A percentile compares a stretch with the other conserved stretches of the same genome.
phyloP scores from a whole-genome alignment of 2,113 vertebrate species.

The Lates calcarifer region DNA sequence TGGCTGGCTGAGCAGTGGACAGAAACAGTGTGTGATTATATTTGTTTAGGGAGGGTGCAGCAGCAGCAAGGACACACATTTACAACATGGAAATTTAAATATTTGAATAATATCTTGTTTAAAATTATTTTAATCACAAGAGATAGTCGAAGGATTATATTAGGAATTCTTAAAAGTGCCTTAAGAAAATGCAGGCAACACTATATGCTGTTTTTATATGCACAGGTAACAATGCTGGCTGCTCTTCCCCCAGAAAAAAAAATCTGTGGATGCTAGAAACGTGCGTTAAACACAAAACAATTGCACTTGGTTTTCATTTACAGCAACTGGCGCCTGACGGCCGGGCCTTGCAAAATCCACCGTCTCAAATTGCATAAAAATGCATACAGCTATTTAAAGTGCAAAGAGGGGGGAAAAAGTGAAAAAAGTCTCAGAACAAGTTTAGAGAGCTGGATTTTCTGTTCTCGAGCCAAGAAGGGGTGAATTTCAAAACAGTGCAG shows the following conservation, averaged over 20 bases:
- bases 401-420: not conserved
- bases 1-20: not conserved
- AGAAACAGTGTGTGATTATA: not conserved
- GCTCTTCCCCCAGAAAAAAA: not conserved
- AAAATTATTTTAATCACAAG: not conserved
- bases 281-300: conserved; percentile 31
- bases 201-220: too few relatives aligned
- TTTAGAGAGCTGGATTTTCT: not conserved
- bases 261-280: not conserved
- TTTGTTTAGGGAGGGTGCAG: conserved; percentile 1
- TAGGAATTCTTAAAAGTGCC: not conserved
- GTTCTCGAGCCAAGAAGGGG: not conserved
- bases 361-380: conserved; percentile 56
- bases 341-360: conserved; percentile 4
- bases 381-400: conserved; percentile 44
- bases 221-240: not conserved
- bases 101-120: not conserved
- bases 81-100: not conserved
- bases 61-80: not conserved
- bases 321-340: conserved; percentile 58
- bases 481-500: conserved; percentile 11
- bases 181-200: not conserved
- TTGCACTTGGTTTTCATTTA: conserved; percentile 57
- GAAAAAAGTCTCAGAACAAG: not conserved
- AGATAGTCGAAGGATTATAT: not conserved